Percentiles rank a stretch among this genome's conserved stretches.
These are phyloP conservation scores for Mustelus asterias DNA, from an alignment of 2,113 vertebrate species.

Conservation along the genomic window DNA sequence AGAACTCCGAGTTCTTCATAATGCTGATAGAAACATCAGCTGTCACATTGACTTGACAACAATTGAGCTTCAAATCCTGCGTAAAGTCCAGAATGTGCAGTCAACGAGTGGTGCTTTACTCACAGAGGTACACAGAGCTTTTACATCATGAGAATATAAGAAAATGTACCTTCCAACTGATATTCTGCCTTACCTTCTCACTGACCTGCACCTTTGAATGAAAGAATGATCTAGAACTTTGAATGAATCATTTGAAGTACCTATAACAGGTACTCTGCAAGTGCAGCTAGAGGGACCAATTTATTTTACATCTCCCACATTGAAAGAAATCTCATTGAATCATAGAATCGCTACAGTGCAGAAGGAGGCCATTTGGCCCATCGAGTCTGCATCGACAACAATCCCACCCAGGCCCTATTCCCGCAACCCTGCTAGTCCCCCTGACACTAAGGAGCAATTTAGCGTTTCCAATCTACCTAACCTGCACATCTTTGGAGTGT, in stretches of 20 bases:
- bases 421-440: no score
- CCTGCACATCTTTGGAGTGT: no score
- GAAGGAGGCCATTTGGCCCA: no score
- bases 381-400: no score
- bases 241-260: neutral
- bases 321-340: neutral
- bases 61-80: neutral
- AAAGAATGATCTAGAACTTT: neutral
- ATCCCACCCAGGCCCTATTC: no score
- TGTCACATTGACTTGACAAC: neutral
- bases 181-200: neutral
- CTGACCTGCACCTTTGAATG: no score
- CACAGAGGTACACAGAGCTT: neutral
- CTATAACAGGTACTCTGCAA: neutral
- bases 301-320: neutral
- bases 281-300: neutral
- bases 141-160: neutral
- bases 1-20: neutral
- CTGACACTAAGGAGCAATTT: no score
- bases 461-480: no score
- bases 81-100: neutral
- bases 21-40: neutral
- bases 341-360: no score
- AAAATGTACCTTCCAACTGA: neutral
- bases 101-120: neutral